These are phyloP conservation scores for Pagrus major DNA, from an alignment of 2,113 vertebrate genomes.

Conservation along the genomic window DNA sequence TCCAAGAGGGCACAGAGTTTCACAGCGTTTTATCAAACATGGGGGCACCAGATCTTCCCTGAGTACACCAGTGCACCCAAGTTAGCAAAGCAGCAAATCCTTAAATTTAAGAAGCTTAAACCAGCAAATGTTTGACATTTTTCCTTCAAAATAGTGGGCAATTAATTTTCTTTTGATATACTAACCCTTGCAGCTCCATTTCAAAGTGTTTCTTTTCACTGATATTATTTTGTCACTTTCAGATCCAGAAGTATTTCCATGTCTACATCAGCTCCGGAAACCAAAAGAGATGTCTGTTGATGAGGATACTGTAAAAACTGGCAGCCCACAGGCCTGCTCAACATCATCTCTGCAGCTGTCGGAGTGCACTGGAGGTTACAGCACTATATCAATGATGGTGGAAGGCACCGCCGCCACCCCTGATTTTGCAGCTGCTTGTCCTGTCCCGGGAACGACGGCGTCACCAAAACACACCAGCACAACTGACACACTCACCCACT, in stretches of 20 bases:
- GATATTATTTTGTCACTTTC: conserved; percentile 44
- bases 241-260: conserved; percentile 66
- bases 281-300: conserved; percentile 83
- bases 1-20: no score
- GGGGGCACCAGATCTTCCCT: no score
- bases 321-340: conserved; percentile 65
- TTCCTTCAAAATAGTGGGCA: no score
- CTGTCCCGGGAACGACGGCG: conserved; percentile 55
- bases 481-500: conserved; percentile 23
- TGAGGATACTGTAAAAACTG: conserved; percentile 80
- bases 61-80: no score
- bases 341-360: conserved; percentile 70
- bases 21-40: no score
- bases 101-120: no score
- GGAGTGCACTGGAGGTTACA: conserved; percentile 64
- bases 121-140: no score
- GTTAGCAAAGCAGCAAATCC: no score
- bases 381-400: conserved; percentile 49
- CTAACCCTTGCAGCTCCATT: no score
- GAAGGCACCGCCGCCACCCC: conserved; percentile 55
- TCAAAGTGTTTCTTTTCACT: background rate
- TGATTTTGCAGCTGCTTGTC: conserved; percentile 61
- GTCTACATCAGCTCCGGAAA: conserved; percentile 42
- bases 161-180: no score
- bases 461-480: conserved; percentile 68